Evolutionary conservation across 1,140 invertebrate genomes (phyloP), one percentile per base, ranked within the genome.

Genomic region (Magallana ariakensis): DNA sequence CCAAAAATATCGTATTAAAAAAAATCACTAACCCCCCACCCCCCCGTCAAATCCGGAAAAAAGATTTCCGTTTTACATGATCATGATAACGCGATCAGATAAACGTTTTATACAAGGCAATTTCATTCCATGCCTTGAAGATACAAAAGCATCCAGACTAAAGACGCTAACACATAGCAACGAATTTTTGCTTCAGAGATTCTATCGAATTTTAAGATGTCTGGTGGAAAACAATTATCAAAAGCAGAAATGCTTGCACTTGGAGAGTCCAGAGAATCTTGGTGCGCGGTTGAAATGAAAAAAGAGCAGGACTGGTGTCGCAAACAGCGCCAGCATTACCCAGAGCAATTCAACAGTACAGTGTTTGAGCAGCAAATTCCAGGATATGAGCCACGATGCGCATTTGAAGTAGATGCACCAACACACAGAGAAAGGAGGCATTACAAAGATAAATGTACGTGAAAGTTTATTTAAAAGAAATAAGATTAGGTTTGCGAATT

Each of bases 281-380:
- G 93, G 92, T 94, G 93, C 89, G 90, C 91, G 11, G 92, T 94
- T 13, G 93, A 93, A 85, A 86, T 90, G 86, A 91, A 90, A 87
- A 94, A 94, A 84, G 93, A 94, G 88, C 89, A 93, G 70, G 90
- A 85, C 54, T 94, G 92, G 92, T 92, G 91, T 87, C 87, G 93
- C 33, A 91, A 90, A 66, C 85, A 90, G 56, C 87, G 91, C 57
- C 85, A 88, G 81, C 93, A 94, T 83, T 85, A 89, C 55, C 82
- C 88, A 57, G 57, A 89, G 5, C 90, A 92, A 46, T 91, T 93
- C 75, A 84, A 53, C 11, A 94, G 92, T 81, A 84, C 89, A n/a
- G 89, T 90, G 1, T 92, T 92, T 86, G 85, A 91, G 13, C 70
- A 89, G 7, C 83, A 89, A 10, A 85, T 56, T 19, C 82, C 90